phyloP scores from a whole-genome alignment of 2,113 vertebrate genomes.

The Sterrhoptilus dennistouni region DNA sequence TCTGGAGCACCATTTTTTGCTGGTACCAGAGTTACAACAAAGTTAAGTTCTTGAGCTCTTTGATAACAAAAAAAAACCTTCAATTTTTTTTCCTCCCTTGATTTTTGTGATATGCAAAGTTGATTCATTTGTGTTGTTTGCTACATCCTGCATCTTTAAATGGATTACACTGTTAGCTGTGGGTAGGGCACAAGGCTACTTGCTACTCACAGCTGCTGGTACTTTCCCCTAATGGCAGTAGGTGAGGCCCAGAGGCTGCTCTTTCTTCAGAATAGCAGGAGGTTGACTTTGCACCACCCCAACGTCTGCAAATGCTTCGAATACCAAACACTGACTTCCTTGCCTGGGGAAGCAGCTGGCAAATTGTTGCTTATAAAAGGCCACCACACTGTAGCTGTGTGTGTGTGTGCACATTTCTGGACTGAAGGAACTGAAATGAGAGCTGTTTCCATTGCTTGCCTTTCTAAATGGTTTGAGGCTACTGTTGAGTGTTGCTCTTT shows the following conservation, averaged over 20 bases:
- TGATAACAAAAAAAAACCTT: neutral
- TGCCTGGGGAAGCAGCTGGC: constrained; percentile 17
- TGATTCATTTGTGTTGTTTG: neutral
- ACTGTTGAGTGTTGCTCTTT: neutral
- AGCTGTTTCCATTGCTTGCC: neutral
- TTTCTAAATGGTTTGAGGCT: constrained; percentile 7
- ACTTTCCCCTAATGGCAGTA: neutral
- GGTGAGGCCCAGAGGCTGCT: neutral
- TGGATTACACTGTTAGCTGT: neutral
- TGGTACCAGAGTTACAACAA: neutral
- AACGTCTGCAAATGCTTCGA: neutral
- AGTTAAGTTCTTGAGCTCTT: neutral
- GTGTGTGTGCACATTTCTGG: neutral
- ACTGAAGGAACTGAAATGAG: neutral
- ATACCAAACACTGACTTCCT: neutral
- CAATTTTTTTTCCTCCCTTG: neutral
- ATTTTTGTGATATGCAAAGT: neutral
- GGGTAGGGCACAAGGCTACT: neutral
- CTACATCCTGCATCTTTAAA: neutral
- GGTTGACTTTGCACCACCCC: neutral
- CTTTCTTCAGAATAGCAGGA: neutral
- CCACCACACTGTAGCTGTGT: neutral
- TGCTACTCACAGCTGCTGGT: neutral
- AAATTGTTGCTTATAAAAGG: neutral
- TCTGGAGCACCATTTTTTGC: neutral